Conservation (phyloP, 2,113 vertebrate genomes). For the Rhea americana region DNA sequence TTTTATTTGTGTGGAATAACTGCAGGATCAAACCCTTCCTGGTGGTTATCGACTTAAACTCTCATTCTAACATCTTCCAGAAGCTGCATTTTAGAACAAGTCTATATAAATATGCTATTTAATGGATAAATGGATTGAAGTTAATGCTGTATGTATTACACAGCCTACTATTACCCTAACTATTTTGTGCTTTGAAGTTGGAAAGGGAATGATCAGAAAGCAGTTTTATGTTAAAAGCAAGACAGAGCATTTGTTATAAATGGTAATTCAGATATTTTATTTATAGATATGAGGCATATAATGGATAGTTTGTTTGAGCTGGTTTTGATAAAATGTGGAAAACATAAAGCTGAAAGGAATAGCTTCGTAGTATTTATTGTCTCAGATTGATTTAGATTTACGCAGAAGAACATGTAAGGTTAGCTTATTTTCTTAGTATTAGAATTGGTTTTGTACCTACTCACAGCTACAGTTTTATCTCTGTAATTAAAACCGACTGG, state of each 20-base stretch:
- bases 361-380: not conserved
- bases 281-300: not conserved
- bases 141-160: not conserved
- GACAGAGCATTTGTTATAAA: not conserved
- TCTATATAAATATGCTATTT: not conserved
- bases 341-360: not conserved
- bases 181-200: not conserved
- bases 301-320: not conserved
- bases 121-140: not conserved
- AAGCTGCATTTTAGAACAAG: not conserved
- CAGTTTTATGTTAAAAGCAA: not conserved
- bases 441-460: not conserved
- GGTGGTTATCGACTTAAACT: not conserved
- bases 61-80: not conserved
- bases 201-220: not conserved
- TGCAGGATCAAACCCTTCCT: not conserved
- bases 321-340: not conserved
- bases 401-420: not conserved
- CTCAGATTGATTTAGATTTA: not conserved
- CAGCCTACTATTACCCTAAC: not conserved
- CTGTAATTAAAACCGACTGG: not conserved
- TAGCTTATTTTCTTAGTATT: not conserved
- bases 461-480: not conserved
- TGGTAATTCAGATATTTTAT: not conserved
- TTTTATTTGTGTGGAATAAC: not conserved